phyloP scores from a whole-genome alignment of 2,888 invertebrate species.

The Holacanthella duospinosa region DNA sequence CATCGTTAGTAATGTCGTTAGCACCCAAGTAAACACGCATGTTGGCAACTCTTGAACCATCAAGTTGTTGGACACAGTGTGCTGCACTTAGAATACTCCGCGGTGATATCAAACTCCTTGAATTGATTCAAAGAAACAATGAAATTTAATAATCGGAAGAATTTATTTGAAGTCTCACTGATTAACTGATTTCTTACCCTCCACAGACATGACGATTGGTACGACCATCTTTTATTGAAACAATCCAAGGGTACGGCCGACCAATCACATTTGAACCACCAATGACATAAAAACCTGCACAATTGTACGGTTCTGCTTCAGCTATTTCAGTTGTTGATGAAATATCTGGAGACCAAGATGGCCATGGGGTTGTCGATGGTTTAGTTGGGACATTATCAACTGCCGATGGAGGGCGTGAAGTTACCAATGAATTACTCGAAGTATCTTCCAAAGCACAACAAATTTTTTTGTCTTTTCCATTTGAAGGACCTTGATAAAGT shows the following conservation, averaged over 20 bases:
- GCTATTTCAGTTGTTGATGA: neutral
- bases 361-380: neutral
- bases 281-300: conserved; percentile 7
- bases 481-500: neutral
- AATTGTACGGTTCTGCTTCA: conserved; percentile 1
- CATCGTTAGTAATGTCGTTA: conserved; percentile 52
- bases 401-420: neutral
- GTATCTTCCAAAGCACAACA: neutral
- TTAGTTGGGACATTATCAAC: neutral
- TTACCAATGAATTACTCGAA: no score
- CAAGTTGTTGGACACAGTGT: neutral
- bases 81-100: neutral
- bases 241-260: conserved; percentile 5
- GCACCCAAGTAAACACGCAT: conserved; percentile 70
- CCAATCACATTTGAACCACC: conserved; percentile 1
- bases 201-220: conserved; percentile 9
- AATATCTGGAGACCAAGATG: neutral
- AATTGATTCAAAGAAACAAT: neutral
- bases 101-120: neutral
- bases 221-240: conserved; percentile 8
- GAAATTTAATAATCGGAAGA: neutral
- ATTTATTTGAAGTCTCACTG: neutral
- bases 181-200: neutral
- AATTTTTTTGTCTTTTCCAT: neutral
- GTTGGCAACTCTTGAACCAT: conserved; percentile 51